Evolutionary conservation across 2,113 vertebrate species (phyloP).

Genomic region (Actenoides lindsayi): DNA sequence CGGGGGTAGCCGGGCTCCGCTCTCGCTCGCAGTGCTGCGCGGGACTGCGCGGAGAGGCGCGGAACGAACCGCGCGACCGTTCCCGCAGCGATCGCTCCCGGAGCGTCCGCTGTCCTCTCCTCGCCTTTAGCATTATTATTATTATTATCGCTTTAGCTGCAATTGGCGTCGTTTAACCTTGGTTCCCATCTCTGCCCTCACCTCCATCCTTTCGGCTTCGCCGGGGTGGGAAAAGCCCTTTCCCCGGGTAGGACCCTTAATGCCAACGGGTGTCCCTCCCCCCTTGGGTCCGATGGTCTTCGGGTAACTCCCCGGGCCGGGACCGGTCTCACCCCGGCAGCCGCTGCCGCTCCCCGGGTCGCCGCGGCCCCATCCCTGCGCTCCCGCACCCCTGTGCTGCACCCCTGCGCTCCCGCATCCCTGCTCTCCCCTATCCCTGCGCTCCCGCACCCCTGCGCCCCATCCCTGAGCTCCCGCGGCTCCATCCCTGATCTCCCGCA

Average conservation of each 20-base stretch:
- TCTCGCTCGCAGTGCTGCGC: not conserved
- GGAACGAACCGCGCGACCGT: not conserved
- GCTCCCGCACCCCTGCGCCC: not conserved
- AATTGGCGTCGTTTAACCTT: slow-evolving; percentile 66
- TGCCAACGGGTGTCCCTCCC: not conserved
- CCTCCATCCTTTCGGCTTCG: slow-evolving; percentile 12
- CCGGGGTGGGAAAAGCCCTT: not conserved
- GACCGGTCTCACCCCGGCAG: too few relatives aligned
- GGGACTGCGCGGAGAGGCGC: not conserved
- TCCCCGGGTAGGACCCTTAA: not conserved
- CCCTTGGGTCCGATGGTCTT: not conserved
- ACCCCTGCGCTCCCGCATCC: not conserved
- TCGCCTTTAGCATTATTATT: not conserved
- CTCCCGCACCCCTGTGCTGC: too few relatives aligned
- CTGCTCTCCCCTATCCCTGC: not conserved
- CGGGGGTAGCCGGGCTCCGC: not conserved
- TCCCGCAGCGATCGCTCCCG: not conserved
- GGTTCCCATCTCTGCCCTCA: slow-evolving; percentile 38
- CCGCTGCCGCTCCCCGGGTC: not conserved
- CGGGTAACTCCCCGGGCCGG: not conserved
- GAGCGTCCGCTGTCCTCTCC: not conserved
- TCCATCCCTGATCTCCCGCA: not conserved
- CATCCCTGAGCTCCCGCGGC: not conserved
- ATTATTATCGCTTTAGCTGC: not conserved
- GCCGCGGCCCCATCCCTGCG: not conserved